Conservation (phyloP, 53 echinoderm and acorn worm species). For the Luidia sarsii region DNA sequence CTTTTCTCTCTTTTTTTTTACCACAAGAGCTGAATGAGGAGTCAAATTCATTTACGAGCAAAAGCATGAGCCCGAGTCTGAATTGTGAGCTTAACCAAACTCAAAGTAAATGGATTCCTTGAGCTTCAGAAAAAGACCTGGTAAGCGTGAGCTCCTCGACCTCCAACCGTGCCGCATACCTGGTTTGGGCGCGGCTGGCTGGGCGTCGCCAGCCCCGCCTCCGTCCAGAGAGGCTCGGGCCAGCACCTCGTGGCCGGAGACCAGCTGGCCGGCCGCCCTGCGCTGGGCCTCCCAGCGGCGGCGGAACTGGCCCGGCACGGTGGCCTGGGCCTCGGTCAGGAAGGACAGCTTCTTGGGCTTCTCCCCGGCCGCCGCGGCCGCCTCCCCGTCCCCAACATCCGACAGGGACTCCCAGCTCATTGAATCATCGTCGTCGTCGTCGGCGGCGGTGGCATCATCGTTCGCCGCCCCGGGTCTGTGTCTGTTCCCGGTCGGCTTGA, state of each 20-base stretch:
- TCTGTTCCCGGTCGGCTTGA: too few relatives aligned
- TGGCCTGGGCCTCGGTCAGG: constrained; percentile 81
- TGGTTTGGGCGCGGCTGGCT: not conserved
- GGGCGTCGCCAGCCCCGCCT: not conserved
- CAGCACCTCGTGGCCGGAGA: constrained; percentile 70
- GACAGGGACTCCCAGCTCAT: constrained; percentile 54
- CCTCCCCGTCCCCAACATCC: constrained; percentile 16
- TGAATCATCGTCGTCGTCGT: constrained; percentile 32
- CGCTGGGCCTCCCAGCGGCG: constrained; percentile 56
- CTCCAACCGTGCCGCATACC: too few relatives aligned
- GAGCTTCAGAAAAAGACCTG: too few relatives aligned
- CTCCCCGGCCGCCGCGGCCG: constrained; percentile 11
- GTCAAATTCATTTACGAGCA: too few relatives aligned
- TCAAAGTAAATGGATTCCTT: too few relatives aligned
- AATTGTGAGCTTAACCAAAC: too few relatives aligned
- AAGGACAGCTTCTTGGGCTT: constrained; percentile 64
- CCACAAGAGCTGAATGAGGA: too few relatives aligned
- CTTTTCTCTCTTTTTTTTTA: too few relatives aligned
- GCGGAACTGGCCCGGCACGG: constrained; percentile 76
- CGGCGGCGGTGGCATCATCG: not conserved
- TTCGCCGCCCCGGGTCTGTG: not conserved
- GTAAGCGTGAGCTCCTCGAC: too few relatives aligned
- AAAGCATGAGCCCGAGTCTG: too few relatives aligned
- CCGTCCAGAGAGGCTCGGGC: constrained; percentile 16
- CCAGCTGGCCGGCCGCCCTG: constrained; percentile 38